Evolutionary conservation across 92 coral and sea anemone genomes (phyloP).

Genomic region (Parazoanthus atlanticus): DNA sequence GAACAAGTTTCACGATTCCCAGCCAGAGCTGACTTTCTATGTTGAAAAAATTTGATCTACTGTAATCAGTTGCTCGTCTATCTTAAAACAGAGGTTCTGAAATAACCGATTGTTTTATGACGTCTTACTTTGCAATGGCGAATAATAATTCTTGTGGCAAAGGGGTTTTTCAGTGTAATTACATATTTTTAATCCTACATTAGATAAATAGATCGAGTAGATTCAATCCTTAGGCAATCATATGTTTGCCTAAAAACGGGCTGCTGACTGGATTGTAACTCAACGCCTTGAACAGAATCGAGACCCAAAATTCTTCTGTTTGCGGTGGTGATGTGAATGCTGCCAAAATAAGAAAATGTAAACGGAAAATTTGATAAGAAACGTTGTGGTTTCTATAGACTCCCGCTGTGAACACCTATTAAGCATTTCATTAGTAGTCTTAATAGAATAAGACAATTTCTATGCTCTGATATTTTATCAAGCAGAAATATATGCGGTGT

Average conservation of each 20-base stretch:
- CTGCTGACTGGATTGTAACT: background rate
- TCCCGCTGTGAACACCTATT: background rate
- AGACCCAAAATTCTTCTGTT: background rate
- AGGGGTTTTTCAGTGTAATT: no score
- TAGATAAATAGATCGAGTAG: background rate
- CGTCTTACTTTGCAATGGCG: no score
- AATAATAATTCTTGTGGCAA: no score
- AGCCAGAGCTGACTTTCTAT: no score
- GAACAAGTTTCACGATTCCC: no score
- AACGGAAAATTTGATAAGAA: background rate
- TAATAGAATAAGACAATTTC: background rate
- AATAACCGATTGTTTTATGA: background rate
- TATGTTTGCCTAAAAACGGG: background rate
- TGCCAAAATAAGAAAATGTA: background rate
- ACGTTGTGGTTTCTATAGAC: background rate
- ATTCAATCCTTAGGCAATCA: background rate
- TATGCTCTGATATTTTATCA: background rate
- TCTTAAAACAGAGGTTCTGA: background rate
- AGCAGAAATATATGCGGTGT: background rate
- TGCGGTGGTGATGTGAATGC: background rate
- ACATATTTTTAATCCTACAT: no score
- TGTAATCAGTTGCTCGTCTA: background rate
- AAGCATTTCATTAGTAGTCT: background rate
- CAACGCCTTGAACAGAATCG: background rate
- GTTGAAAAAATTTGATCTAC: background rate